Conservation (phyloP, 2,797 vertebrate genomes). For the Megalops cyprinoides region DNA sequence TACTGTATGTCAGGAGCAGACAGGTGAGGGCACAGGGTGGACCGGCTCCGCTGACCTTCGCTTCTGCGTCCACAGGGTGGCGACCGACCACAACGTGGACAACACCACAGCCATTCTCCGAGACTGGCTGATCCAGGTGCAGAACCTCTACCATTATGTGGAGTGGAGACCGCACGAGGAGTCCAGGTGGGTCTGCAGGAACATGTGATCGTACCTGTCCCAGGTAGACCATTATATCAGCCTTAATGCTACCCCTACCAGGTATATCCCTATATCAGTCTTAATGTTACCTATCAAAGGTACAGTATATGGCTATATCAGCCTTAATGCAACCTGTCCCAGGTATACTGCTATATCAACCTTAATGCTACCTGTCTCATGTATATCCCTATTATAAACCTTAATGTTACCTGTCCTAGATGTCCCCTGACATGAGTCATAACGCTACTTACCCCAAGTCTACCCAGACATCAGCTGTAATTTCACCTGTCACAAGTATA, state of each 20-base stretch:
- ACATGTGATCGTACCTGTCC: neutral
- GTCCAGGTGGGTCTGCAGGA: slow-evolving; percentile 65
- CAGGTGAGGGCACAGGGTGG: neutral
- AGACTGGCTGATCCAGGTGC: slow-evolving; percentile 84
- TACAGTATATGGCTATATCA: too few species aligned
- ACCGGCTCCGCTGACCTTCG: neutral
- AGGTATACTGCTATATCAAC: too few species aligned
- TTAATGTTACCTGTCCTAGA: neutral
- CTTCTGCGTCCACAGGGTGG: slow-evolving; percentile 75
- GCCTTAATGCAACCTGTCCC: too few species aligned
- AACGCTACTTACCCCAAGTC: too few species aligned
- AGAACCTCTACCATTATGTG: slow-evolving; percentile 86
- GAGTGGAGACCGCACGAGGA: slow-evolving; percentile 87
- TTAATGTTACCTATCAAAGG: too few species aligned
- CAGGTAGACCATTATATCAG: neutral
- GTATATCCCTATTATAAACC: neutral
- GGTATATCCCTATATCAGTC: neutral
- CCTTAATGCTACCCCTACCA: neutral
- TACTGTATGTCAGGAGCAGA: too few species aligned
- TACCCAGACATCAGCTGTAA: too few species aligned
- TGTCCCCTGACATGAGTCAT: neutral
- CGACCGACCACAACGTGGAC: slow-evolving; percentile 86
- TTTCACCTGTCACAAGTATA: neutral
- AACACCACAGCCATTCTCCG: slow-evolving; percentile 82
- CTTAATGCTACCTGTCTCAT: neutral